These are phyloP conservation scores for Drosophila grimshawi DNA, from an alignment of 1,140 invertebrate species.

Conservation along the genomic window DNA sequence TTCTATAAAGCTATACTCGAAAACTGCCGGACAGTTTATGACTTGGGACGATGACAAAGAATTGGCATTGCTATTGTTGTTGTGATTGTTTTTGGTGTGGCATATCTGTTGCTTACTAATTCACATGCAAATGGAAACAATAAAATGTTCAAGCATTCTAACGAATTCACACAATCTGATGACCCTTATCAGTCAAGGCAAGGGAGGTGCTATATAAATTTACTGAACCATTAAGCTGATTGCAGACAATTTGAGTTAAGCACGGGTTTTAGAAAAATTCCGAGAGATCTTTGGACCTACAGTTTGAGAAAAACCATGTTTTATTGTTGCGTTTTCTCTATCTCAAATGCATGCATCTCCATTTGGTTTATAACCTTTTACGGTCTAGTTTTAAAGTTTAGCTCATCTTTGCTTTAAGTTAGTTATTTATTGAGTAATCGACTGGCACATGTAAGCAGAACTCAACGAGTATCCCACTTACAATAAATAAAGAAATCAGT, in stretches of 20 bases:
- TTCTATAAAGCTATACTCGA: no score
- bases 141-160: slow-evolving; percentile 57
- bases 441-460: not conserved
- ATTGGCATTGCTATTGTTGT: slow-evolving; percentile 9
- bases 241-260: not conserved
- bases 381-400: not conserved
- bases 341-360: not conserved
- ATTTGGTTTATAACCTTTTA: not conserved
- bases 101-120: slow-evolving; percentile 26
- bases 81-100: slow-evolving; percentile 5
- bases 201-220: not conserved
- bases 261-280: not conserved
- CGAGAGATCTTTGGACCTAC: not conserved
- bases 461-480: no score
- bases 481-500: slow-evolving; percentile 17
- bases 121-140: slow-evolving; percentile 75
- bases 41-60: slow-evolving; percentile 10
- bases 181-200: slow-evolving; percentile 1
- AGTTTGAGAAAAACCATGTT: not conserved
- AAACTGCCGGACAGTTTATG: not conserved
- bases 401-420: no score
- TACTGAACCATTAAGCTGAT: slow-evolving; percentile 9
- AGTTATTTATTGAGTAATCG: no score
- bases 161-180: slow-evolving; percentile 10
- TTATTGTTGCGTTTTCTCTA: no score